These are phyloP conservation scores for Belgica antarctica DNA, from an alignment of 2,888 invertebrate species.

Conservation along the genomic window DNA sequence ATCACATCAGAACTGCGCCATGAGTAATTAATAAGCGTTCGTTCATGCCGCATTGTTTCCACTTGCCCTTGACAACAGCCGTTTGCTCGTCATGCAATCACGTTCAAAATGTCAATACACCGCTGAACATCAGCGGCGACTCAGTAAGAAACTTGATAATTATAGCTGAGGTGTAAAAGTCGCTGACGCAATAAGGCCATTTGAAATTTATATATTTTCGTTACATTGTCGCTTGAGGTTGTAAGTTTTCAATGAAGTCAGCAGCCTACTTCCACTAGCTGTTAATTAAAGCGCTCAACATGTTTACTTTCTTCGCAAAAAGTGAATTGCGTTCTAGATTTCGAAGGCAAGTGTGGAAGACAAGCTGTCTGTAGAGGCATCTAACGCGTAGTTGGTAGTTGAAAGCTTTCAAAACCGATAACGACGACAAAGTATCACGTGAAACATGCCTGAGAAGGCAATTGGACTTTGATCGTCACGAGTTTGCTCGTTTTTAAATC, in stretches of 20 bases:
- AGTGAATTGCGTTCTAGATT: constrained; percentile 6
- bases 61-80: not conserved
- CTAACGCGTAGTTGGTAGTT: not conserved
- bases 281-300: not conserved
- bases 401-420: not conserved
- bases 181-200: not conserved
- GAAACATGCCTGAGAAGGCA: not conserved
- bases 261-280: too few species aligned
- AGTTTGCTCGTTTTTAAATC: not conserved
- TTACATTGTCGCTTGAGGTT: not conserved
- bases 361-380: not conserved
- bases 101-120: not conserved
- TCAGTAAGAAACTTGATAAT: constrained; percentile 10
- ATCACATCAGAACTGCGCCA: not conserved
- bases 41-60: not conserved
- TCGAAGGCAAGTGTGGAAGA: too few species aligned
- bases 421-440: constrained; percentile 3
- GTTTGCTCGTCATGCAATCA: not conserved
- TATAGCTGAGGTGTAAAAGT: not conserved
- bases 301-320: not conserved
- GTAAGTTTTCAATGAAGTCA: too few species aligned
- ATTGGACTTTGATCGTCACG: not conserved
- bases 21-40: not conserved
- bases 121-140: not conserved
- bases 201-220: not conserved